These are phyloP conservation scores for Drosophila leonis DNA, from an alignment of 2,888 invertebrate species.

Conservation along the genomic window DNA sequence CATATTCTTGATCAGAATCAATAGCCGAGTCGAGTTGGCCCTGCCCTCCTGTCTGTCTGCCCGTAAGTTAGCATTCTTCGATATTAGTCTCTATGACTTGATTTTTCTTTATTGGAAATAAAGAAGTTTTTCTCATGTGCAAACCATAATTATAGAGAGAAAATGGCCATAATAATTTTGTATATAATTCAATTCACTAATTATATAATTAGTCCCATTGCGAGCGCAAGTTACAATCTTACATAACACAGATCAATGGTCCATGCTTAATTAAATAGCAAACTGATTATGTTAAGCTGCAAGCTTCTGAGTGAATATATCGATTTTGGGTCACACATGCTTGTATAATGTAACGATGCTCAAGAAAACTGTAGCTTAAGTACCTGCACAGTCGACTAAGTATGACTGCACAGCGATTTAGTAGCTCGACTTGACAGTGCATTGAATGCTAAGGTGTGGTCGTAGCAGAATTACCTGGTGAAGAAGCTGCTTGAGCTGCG, in stretches of 20 bases:
- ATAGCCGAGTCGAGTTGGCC: too few species aligned
- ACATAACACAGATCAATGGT: neutral
- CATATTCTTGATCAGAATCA: too few species aligned
- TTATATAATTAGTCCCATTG: neutral
- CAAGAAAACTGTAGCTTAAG: slow-evolving; percentile 3
- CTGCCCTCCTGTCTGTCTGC: too few species aligned
- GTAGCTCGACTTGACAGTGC: slow-evolving; percentile 4
- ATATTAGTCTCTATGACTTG: too few species aligned
- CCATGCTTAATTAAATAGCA: slow-evolving; percentile 2
- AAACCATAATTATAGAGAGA: too few species aligned
- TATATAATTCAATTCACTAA: neutral
- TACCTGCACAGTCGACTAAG: slow-evolving; percentile 10
- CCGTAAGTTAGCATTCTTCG: too few species aligned
- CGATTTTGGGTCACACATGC: slow-evolving; percentile 15
- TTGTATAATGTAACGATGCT: slow-evolving; percentile 6
- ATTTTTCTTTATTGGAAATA: too few species aligned
- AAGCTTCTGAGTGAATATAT: slow-evolving; percentile 6
- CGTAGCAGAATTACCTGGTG: slow-evolving; percentile 1
- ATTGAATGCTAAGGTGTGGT: neutral
- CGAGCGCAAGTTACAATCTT: neutral
- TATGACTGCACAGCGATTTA: slow-evolving; percentile 27
- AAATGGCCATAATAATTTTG: too few species aligned
- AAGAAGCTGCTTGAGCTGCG: slow-evolving; percentile 14
- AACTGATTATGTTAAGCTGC: slow-evolving; percentile 11
- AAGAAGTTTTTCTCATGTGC: too few species aligned